Evolutionary conservation across 2,888 invertebrate genomes (phyloP).

Genomic region (Onchidella celtica): DNA sequence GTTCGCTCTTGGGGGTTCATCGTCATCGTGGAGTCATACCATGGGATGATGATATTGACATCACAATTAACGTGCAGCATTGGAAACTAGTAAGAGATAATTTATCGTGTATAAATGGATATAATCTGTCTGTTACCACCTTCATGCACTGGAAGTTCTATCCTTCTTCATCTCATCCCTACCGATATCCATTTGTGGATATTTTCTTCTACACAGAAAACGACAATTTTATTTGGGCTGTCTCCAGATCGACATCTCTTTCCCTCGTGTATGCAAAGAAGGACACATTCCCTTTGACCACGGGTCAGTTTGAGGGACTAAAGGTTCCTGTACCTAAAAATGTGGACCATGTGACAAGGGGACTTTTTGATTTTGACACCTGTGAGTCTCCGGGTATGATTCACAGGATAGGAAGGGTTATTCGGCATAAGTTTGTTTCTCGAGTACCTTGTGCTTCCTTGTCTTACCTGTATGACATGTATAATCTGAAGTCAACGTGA

Average conservation of each 20-base stretch:
- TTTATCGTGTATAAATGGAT: conserved; percentile 51
- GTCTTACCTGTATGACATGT: conserved; percentile 37
- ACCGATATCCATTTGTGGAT: conserved; percentile 63
- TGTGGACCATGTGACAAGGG: conserved; percentile 22
- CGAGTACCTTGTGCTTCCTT: conserved; percentile 36
- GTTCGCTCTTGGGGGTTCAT: conserved; percentile 43
- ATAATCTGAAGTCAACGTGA: conserved; percentile 4
- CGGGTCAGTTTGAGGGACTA: conserved; percentile 41
- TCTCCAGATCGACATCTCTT: conserved; percentile 39
- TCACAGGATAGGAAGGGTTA: conserved; percentile 33
- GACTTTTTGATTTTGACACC: conserved; percentile 3
- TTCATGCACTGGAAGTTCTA: conserved; percentile 62
- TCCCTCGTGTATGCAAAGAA: conserved; percentile 31
- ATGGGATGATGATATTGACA: conserved; percentile 66
- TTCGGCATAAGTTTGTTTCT: conserved; percentile 11
- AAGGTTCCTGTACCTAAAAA: conserved; percentile 37
- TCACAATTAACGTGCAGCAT: conserved; percentile 56
- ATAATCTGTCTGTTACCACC: conserved; percentile 48
- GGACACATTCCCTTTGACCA: conserved; percentile 47
- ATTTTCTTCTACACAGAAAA: conserved; percentile 66
- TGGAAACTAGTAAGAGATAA: conserved; percentile 50
- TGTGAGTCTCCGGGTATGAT: conserved; percentile 44
- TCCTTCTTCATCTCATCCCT: conserved; percentile 6
- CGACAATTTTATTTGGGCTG: conserved; percentile 60
- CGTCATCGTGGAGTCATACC: conserved; percentile 63